Percentiles rank a stretch among this genome's conserved stretches.
phyloP scores from a whole-genome alignment of 1,140 invertebrate species.

The Ceratitis capitata region DNA sequence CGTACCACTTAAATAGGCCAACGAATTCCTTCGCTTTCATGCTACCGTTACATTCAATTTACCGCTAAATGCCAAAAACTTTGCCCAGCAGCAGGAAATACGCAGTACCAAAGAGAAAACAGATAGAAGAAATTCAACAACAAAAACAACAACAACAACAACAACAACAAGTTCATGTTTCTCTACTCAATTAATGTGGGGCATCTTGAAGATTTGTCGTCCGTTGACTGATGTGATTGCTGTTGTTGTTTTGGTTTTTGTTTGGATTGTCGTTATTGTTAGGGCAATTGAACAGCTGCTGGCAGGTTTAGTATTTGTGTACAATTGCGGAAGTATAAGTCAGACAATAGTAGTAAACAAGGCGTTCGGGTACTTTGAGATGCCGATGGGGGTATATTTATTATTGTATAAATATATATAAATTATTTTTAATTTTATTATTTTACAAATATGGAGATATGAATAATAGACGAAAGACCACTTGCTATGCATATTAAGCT shows the following conservation, averaged over 20 bases:
- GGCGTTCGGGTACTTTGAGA: not conserved
- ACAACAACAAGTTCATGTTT: not conserved
- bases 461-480: too few relatives aligned
- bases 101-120: not conserved
- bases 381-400: not conserved
- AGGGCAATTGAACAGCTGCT: not conserved
- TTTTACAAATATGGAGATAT: too few relatives aligned
- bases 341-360: not conserved
- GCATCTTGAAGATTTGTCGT: not conserved
- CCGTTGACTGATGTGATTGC: not conserved
- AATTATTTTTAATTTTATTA: too few relatives aligned
- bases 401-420: too few relatives aligned
- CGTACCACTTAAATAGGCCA: not conserved
- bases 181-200: not conserved
- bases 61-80: not conserved
- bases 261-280: not conserved
- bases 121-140: too few relatives aligned
- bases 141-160: not conserved
- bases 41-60: not conserved
- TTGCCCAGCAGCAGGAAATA: not conserved
- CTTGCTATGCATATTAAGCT: too few relatives aligned
- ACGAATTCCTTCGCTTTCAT: not conserved
- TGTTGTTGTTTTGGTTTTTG: not conserved
- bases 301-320: not conserved
- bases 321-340: not conserved